These are phyloP conservation scores for Tyrannus savana DNA, from an alignment of 2,113 vertebrate species.

Conservation along the genomic window DNA sequence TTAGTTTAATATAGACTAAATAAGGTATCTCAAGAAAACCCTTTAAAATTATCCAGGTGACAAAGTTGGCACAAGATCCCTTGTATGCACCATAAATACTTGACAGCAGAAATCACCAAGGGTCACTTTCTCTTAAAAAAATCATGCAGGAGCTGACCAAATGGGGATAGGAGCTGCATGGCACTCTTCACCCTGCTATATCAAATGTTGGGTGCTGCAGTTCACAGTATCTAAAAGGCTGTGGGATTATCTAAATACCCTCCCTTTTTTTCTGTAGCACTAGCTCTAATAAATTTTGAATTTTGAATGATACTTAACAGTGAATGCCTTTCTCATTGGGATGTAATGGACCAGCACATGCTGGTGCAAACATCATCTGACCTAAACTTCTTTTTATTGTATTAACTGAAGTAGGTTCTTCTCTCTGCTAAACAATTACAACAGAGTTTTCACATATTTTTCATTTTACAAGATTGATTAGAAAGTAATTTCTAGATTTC, in stretches of 20 bases:
- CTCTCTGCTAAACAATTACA: neutral
- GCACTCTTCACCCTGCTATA: too few relatives aligned
- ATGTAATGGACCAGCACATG: neutral
- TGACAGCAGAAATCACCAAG: neutral
- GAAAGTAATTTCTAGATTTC: neutral
- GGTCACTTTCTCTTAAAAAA: neutral
- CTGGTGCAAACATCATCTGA: neutral
- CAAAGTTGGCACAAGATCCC: neutral
- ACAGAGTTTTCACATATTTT: neutral
- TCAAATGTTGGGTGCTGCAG: neutral
- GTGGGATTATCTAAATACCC: neutral
- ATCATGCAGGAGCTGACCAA: neutral
- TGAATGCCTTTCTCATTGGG: neutral
- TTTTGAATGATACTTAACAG: neutral
- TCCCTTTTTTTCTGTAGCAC: neutral
- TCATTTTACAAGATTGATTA: neutral
- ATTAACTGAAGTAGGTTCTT: neutral
- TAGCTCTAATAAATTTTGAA: fast-evolving
- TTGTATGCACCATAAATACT: fast-evolving
- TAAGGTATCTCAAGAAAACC: neutral
- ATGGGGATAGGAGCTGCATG: neutral
- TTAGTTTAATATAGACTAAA: neutral
- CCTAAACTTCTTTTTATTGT: neutral
- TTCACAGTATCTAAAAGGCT: neutral
- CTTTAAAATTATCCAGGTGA: neutral